These are phyloP conservation scores for Scaptodrosophila lebanonensis DNA, from an alignment of 1,140 invertebrate genomes.

Conservation along the genomic window DNA sequence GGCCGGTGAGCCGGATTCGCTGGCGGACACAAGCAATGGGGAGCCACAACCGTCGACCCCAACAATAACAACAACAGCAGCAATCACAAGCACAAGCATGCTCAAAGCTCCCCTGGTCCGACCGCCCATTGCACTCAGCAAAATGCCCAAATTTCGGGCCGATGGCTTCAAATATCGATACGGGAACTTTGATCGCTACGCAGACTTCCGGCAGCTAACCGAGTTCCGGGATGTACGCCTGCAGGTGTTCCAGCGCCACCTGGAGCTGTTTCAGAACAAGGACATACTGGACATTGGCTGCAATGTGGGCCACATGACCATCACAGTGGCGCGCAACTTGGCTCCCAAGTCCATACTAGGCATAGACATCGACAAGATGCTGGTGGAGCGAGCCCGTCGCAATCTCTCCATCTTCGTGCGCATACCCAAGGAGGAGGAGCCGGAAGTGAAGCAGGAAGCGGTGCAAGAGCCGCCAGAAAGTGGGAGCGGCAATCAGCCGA, in stretches of 20 bases:
- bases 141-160: conserved; percentile 84
- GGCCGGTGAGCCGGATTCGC: conserved; percentile 52
- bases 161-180: conserved; percentile 90
- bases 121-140: conserved; percentile 45
- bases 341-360: conserved; percentile 91
- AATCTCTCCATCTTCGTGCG: conserved; percentile 71
- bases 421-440: conserved; percentile 52
- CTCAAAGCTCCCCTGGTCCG: background rate
- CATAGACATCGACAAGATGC: conserved; percentile 94
- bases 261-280: conserved; percentile 91
- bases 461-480: conserved; percentile 4
- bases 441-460: conserved; percentile 1
- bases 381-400: conserved; percentile 82
- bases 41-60: background rate
- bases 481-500: conserved; percentile 14
- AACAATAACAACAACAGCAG: background rate
- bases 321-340: conserved; percentile 90
- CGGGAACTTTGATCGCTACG: conserved; percentile 98
- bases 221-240: conserved; percentile 89
- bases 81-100: background rate
- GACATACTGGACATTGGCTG: conserved; percentile 98
- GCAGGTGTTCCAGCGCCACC: conserved; percentile 85
- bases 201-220: conserved; percentile 93
- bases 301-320: conserved; percentile 96
- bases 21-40: conserved; percentile 16